These are phyloP conservation scores for Stenchaetothrips biformis DNA, from an alignment of 2,888 invertebrate genomes.

Conservation along the genomic window DNA sequence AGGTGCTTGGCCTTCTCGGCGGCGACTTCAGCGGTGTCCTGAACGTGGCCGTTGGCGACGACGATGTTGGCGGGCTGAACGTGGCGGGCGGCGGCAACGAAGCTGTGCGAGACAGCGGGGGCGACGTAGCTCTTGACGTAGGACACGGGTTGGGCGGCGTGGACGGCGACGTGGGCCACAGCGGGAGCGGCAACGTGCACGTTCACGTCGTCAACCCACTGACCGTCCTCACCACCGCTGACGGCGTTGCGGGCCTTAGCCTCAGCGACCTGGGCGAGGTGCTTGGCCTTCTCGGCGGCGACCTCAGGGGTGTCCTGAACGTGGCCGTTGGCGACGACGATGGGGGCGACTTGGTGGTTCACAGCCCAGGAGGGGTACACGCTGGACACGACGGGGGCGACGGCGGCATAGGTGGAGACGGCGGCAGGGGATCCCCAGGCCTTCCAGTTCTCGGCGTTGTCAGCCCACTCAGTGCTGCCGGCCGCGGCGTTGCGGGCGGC, in stretches of 20 bases:
- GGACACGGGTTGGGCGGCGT: not conserved
- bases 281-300: slow-evolving; percentile 16
- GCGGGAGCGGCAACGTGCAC: not conserved
- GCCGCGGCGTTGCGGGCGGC: slow-evolving; percentile 3
- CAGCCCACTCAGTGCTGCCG: slow-evolving; percentile 18
- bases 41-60: slow-evolving; percentile 10
- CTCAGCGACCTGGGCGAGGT: slow-evolving; percentile 6
- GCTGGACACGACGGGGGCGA: slow-evolving; percentile 17
- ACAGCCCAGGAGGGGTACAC: slow-evolving; percentile 1
- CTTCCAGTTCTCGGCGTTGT: slow-evolving; percentile 20
- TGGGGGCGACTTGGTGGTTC: not conserved
- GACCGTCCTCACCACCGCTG: not conserved
- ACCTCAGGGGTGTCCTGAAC: slow-evolving; percentile 9
- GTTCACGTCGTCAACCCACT: slow-evolving; percentile 1
- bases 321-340: slow-evolving; percentile 14
- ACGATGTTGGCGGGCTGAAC: slow-evolving; percentile 13
- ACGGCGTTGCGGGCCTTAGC: not conserved
- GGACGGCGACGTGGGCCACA: not conserved
- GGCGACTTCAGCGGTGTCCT: slow-evolving; percentile 7
- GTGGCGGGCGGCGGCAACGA: not conserved
- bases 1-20: slow-evolving; percentile 17
- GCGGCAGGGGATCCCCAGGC: not conserved
- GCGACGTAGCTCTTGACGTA: not conserved
- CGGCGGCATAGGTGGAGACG: slow-evolving; percentile 17
- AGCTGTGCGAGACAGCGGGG: not conserved